Evolutionary conservation across 2,113 vertebrate species (phyloP).

Genomic region (Chloroceryle aenea): DNA sequence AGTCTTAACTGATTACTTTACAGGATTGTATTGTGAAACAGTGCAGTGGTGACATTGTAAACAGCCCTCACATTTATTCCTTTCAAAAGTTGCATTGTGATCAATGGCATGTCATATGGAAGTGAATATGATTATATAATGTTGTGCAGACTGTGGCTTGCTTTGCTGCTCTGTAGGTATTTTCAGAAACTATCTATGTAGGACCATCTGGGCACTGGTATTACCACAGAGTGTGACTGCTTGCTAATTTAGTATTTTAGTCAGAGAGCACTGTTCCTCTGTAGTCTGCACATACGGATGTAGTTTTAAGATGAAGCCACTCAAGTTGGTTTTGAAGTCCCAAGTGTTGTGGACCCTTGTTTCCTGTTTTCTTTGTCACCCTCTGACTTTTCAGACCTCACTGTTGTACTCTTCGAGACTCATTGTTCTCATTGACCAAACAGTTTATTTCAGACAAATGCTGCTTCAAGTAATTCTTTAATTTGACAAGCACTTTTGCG

Average conservation of each 20-base stretch:
- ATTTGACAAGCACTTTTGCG: not conserved
- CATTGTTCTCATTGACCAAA: not conserved
- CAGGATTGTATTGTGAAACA: not conserved
- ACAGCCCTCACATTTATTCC: not conserved
- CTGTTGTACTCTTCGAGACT: not conserved
- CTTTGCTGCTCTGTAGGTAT: conserved; percentile 1
- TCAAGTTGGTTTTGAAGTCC: not conserved
- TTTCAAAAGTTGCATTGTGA: not conserved
- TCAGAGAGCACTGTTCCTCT: not conserved
- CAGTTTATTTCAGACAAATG: not conserved
- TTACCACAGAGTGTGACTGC: not conserved
- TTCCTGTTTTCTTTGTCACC: not conserved
- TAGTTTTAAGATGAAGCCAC: not conserved
- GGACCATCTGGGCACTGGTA: not conserved
- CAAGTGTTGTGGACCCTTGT: not conserved
- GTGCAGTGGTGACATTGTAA: not conserved
- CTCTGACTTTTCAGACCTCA: not conserved
- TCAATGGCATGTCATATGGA: not conserved
- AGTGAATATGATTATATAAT: not conserved
- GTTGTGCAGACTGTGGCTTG: not conserved
- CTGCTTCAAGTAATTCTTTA: not conserved
- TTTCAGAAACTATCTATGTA: not conserved
- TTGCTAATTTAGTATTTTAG: not conserved
- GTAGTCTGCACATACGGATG: not conserved
- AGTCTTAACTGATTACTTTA: not conserved